Evolutionary conservation across 2,113 vertebrate species (phyloP).

Genomic region (Ammodytes dubius): DNA sequence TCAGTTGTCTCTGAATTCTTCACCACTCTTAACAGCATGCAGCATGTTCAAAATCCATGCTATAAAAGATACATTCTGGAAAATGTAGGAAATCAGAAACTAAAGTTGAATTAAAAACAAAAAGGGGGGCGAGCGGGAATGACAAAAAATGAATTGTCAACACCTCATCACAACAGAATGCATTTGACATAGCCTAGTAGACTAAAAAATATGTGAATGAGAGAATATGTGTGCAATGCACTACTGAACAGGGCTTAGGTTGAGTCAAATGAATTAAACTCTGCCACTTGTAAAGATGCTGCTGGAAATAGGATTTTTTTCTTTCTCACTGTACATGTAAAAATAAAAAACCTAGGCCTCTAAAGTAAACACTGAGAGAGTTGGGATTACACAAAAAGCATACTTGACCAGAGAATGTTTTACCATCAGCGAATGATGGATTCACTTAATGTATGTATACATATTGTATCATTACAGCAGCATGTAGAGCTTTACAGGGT

Average conservation of each 20-base stretch:
- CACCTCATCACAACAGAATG: not conserved
- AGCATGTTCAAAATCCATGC: not conserved
- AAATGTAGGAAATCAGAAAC: not conserved
- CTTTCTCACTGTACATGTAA: not conserved
- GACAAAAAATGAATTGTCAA: not conserved
- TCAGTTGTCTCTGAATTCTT: not conserved
- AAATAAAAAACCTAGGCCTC: not conserved
- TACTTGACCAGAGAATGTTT: constrained; percentile 38
- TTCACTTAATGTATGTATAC: not conserved
- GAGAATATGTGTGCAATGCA: not conserved
- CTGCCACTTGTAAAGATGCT: not conserved
- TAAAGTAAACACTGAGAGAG: constrained; percentile 5
- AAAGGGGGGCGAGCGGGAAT: not conserved
- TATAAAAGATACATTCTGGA: not conserved
- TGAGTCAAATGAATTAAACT: constrained; percentile 16
- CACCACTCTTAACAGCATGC: not conserved
- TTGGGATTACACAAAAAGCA: constrained; percentile 3
- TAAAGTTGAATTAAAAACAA: not conserved
- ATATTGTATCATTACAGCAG: constrained; percentile 19
- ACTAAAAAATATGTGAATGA: not conserved
- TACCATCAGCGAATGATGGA: constrained; percentile 15
- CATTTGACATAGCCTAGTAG: not conserved
- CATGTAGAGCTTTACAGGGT: not conserved
- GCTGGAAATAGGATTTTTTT: constrained; percentile 7
- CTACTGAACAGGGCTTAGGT: not conserved